Base-by-base conservation (phyloP, 2,888 invertebrate genomes). In the Leucoptera coffeella region DNA sequence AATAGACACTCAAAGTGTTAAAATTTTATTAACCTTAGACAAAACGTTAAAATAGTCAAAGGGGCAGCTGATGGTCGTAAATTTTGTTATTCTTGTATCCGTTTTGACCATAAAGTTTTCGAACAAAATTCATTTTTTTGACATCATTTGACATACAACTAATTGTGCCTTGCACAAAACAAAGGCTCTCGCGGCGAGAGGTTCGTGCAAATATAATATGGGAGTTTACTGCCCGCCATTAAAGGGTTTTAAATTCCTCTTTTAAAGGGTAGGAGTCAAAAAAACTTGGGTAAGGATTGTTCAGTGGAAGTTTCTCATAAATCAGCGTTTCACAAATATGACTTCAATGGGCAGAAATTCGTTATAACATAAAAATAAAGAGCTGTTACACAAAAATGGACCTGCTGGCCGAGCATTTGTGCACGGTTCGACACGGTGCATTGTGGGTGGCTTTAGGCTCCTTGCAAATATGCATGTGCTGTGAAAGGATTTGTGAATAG, bases 301-400 rank as follows among this genome's bases (percentile, higher is more conserved):
- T 60, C 49, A 40, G 57, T 64, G 62, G 62, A 64, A 59, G 57
- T 58, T 58, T 42, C 47, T 36, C 57, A 60, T 69, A 67, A 67
- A 69, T 71, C 65, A 62, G 51, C 50, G 47, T 47, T 47, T 54
- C 55, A 56, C 56, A 50, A 54, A 50, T 48, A 44, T 41, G 44
- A 41, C 35, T 35, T 52, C 51, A 58, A 62, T 57, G 50, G 53
- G 38, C 43, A 36, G 15, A 14, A 35, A 38, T 43, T 53, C 45
- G 50, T 57, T 57, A 57, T 56, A 62, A 60, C 61, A 69, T 64
- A 54, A 55, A 45, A 62, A 69, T 64, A 54, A 55, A 45, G 47
- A 49, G 51, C 65, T 65, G 60, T 67, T 67, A 69, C 57, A 65
- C 65, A 69, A 69, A 69, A 65, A 67, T 67, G 61, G 62, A 59